Base-by-base conservation (phyloP, 2,797 vertebrate species). In the Phrynocephalus forsythii region DNA sequence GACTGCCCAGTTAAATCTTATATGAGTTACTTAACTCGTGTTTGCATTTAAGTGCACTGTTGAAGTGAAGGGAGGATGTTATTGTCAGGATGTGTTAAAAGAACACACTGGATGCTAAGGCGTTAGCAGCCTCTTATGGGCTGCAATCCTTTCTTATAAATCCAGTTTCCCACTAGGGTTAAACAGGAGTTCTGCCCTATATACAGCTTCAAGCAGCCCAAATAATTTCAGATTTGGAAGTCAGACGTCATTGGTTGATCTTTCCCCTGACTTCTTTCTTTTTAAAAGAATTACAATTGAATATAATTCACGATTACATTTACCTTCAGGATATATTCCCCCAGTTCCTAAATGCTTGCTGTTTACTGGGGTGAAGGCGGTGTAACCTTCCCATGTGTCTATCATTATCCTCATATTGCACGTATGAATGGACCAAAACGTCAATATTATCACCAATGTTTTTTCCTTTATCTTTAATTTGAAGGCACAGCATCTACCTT, bases 401-500 rank as follows among this genome's bases (percentile, higher is more conserved):
- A 60, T 33, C 28, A 81, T 22, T 89, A 87, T 89, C 79, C 79
- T 82, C 16, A 13, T 87, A 56, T 69, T 63, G 60, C 10, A 63
- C 18, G 16, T 22, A 63, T 63, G 10, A 20, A 16, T 16, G 18
- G 60, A 15, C 18, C 60, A 63, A 63, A 60, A 63, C 18, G 5
- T 63, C 18, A 15, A 63, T 89, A 60, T 33, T 28, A 81, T 22
- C 79, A 81, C 81, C 15, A 13, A 86, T n/a, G 6, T 76, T n/a
- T 92, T 50, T 90, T 87, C 16, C 67, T 88, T 18, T 63, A 76
- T 68, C 44, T 92, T 89, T 90, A 85, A 93, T 93, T 93, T 90
- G 52, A 6, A 88, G 91, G 71, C 76, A 11, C 87, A 87, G 72
- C n/a, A 82, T 91, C 60, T 3, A 1, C n/a, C 22, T 0, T 0